Conservation (phyloP, 2,797 vertebrate genomes). For the Tarsius wallacei region DNA sequence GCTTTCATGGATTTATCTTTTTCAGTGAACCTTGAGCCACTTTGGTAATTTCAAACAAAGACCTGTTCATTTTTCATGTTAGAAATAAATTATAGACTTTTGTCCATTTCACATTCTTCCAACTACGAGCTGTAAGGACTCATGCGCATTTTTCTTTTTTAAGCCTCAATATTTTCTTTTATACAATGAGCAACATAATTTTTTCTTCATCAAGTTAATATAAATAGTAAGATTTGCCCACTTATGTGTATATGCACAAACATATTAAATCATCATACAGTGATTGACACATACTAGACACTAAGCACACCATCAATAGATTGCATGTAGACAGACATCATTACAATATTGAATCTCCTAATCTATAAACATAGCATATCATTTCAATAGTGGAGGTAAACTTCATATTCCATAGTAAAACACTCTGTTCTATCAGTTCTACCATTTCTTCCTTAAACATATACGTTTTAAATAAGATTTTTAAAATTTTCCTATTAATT, state of each 20-base stretch:
- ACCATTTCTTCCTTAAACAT: neutral
- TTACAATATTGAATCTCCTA: neutral
- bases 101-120: neutral
- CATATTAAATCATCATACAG: neutral
- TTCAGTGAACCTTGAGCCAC: neutral
- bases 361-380: neutral
- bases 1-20: neutral
- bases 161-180: neutral
- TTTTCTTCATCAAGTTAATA: neutral
- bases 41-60: neutral
- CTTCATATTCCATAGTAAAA: neutral
- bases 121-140: neutral
- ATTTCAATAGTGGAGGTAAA: neutral
- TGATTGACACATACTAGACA: neutral
- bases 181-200: neutral
- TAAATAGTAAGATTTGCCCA: neutral
- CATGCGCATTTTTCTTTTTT: neutral
- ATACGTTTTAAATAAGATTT: constrained; percentile 15
- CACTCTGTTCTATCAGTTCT: neutral
- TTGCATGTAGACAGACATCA: accelerated
- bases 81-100: constrained; percentile 31
- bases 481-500: neutral
- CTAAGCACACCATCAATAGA: no score
- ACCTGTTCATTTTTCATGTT: neutral
- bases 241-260: neutral